phyloP scores from a whole-genome alignment of 2,113 vertebrate genomes.

The Athene cunicularia region DNA sequence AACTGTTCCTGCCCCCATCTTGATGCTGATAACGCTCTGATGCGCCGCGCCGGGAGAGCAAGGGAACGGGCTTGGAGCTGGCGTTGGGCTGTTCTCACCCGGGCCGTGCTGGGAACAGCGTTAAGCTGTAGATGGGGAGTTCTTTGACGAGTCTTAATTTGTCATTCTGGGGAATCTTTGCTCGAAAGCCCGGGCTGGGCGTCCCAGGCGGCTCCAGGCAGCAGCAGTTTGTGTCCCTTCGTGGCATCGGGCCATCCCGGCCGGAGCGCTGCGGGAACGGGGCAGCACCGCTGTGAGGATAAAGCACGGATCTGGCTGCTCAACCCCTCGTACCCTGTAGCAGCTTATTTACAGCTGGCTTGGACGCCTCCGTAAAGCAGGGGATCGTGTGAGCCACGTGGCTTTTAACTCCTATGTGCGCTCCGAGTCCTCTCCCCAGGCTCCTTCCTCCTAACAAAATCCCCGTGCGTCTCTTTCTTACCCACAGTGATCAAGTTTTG shows the following conservation, averaged over 20 bases:
- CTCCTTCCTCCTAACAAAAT: not conserved
- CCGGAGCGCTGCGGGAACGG: fast-evolving
- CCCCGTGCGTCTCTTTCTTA: fast-evolving
- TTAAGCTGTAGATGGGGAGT: no score
- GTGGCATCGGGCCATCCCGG: not conserved
- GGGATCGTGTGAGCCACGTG: fast-evolving
- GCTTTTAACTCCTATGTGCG: not conserved
- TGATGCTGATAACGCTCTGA: fast-evolving
- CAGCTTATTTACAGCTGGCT: not conserved
- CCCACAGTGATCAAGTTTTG: fast-evolving
- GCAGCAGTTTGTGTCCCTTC: not conserved
- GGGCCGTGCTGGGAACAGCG: fast-evolving
- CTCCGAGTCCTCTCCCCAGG: not conserved
- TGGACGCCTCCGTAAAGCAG: not conserved
- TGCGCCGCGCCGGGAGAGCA: not conserved
- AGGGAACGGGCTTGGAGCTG: fast-evolving
- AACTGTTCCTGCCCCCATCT: no score
- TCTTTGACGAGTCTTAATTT: not conserved
- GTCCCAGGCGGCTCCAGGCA: not conserved
- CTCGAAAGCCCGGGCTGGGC: not conserved
- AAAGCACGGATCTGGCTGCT: not conserved
- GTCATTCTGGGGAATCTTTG: not conserved
- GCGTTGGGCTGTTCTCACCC: fast-evolving
- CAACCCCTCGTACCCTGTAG: fast-evolving
- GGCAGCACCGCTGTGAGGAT: not conserved